phyloP scores from a whole-genome alignment of 2,888 invertebrate species.

The Saturnia japonica region DNA sequence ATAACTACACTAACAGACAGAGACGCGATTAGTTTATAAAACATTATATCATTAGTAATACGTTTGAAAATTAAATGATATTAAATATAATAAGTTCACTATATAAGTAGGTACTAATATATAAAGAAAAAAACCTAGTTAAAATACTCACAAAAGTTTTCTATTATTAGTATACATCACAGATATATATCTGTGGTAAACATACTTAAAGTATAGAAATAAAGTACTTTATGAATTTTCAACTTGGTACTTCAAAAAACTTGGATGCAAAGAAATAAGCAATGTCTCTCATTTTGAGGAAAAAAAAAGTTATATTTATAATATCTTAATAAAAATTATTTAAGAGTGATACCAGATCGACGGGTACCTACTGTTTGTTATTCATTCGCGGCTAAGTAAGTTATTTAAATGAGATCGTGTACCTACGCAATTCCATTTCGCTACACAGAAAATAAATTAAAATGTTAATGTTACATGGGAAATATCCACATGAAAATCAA shows the following conservation, averaged over 20 bases:
- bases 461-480: constrained; percentile 35
- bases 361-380: constrained; percentile 23
- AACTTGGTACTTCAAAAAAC: too few species aligned
- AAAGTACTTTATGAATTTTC: too few species aligned
- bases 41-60: too few species aligned
- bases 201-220: too few species aligned
- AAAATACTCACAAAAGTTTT: too few species aligned
- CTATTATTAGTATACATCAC: too few species aligned
- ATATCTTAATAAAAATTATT: neutral
- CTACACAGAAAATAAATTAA: constrained; percentile 39
- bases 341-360: neutral
- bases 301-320: neutral
- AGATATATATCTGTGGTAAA: too few species aligned
- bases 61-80: too few species aligned
- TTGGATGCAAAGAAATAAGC: neutral
- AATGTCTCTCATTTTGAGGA: neutral
- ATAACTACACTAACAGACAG: too few species aligned
- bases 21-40: too few species aligned
- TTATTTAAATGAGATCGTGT: constrained; percentile 42
- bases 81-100: neutral
- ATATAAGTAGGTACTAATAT: too few species aligned
- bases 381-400: constrained; percentile 38
- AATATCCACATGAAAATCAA: constrained; percentile 16
- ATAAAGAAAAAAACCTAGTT: too few species aligned
- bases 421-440: constrained; percentile 35